Percentiles rank a stretch among this genome's conserved stretches.
phyloP scores from a whole-genome alignment of 2,888 invertebrate genomes.

The Mesopsocus fuscifrons region DNA sequence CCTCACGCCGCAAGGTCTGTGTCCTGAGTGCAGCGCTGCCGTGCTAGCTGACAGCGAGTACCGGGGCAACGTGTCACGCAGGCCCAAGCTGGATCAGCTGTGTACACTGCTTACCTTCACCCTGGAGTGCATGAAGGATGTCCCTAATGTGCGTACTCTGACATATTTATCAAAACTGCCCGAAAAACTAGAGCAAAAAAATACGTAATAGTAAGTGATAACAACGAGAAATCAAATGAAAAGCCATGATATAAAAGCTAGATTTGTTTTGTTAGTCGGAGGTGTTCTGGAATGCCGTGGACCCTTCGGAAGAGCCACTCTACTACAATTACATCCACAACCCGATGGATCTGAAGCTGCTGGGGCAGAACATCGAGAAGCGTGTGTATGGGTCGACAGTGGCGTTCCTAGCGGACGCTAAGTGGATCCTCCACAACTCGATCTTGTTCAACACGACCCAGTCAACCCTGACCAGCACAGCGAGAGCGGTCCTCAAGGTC shows the following conservation, averaged over 20 bases:
- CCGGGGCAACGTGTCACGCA: conserved; percentile 49
- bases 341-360: conserved; percentile 63
- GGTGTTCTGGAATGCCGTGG: conserved; percentile 59
- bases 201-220: too few relatives aligned
- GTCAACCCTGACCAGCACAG: conserved; percentile 38
- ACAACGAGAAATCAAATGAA: too few relatives aligned
- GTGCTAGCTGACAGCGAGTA: conserved; percentile 39
- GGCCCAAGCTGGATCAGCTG: conserved; percentile 50
- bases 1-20: conserved; percentile 49
- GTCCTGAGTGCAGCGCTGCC: conserved; percentile 65
- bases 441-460: conserved; percentile 77
- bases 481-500: conserved; percentile 61
- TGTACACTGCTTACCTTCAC: conserved; percentile 62
- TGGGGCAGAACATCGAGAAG: conserved; percentile 56
- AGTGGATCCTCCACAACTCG: conserved; percentile 89
- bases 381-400: conserved; percentile 71
- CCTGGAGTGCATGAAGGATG: conserved; percentile 56
- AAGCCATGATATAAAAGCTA: too few relatives aligned
- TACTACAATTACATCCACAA: conserved; percentile 68
- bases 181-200: too few relatives aligned
- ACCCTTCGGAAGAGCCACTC: conserved; percentile 45
- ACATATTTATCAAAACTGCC: too few relatives aligned
- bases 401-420: conserved; percentile 73
- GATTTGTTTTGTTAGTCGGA: too few relatives aligned
- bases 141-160: conserved; percentile 44